A percentile compares a stretch with the other conserved stretches of the same genome.
Conservation (phyloP, 2,113 vertebrate genomes). For the Damaliscus lunatus region DNA sequence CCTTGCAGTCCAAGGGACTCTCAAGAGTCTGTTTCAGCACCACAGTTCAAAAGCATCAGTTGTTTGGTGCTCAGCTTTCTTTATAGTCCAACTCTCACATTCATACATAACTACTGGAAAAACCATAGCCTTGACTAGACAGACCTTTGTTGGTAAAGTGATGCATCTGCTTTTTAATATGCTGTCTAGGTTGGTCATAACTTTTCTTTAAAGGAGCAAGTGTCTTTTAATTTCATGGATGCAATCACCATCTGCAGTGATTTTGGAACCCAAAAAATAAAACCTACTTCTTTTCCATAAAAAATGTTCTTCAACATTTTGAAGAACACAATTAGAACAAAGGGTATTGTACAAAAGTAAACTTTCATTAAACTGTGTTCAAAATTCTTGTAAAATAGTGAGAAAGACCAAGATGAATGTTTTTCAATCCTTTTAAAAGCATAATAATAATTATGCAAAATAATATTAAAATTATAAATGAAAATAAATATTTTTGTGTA, state of each 20-base stretch:
- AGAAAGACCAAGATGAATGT: not conserved
- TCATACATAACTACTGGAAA: too few species aligned
- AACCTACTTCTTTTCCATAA: not conserved
- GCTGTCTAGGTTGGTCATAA: not conserved
- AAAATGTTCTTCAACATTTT: not conserved
- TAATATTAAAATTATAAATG: not conserved
- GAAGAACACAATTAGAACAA: not conserved
- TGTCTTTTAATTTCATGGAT: not conserved
- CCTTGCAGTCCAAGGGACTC: not conserved
- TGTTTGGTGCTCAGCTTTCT: too few species aligned
- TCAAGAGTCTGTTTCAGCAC: not conserved
- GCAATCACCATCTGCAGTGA: not conserved
- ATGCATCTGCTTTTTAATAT: not conserved
- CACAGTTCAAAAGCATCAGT: not conserved
- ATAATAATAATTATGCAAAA: not conserved
- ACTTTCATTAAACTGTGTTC: not conserved
- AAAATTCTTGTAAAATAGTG: not conserved
- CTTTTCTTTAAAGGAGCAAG: not conserved
- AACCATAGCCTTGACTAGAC: not conserved
- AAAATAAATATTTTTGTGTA: rapidly evolving
- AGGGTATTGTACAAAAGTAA: not conserved
- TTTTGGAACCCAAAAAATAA: not conserved
- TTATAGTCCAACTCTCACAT: too few species aligned
- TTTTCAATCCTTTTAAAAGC: not conserved
- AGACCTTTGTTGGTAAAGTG: not conserved